Conservation (phyloP, 2,113 vertebrate species). For the Casuarius casuarius region DNA sequence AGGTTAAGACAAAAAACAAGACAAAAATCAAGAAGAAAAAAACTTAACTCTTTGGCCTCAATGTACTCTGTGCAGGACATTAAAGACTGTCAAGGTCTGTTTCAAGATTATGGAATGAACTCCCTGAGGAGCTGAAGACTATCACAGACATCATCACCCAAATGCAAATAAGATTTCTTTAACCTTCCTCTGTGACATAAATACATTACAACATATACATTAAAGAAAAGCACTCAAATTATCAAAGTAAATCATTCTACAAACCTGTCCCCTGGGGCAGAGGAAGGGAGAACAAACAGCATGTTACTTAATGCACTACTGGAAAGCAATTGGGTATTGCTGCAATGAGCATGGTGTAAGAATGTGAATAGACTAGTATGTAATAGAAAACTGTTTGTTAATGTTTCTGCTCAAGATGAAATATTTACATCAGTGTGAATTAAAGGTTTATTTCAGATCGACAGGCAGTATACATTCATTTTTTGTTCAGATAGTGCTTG, state of each 20-base stretch:
- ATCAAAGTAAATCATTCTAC: constrained; percentile 42
- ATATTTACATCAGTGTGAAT: background rate
- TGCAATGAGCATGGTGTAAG: background rate
- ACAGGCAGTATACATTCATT: background rate
- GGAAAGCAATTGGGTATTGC: constrained; percentile 12
- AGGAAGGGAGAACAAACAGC: constrained; percentile 49
- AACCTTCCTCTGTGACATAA: constrained; percentile 44
- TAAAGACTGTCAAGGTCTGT: background rate
- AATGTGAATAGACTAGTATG: background rate
- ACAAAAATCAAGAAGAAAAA: background rate
- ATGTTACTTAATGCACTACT: constrained; percentile 28
- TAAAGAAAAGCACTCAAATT: constrained; percentile 43
- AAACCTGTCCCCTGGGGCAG: constrained; percentile 36
- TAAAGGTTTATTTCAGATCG: background rate
- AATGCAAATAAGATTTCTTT: constrained; percentile 42
- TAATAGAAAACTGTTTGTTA: background rate
- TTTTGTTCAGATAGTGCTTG: background rate
- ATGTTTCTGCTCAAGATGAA: background rate
- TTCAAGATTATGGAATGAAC: constrained; percentile 20
- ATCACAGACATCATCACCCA: background rate
- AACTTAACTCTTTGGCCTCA: background rate
- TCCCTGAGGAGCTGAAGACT: constrained; percentile 32
- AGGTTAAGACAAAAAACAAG: background rate
- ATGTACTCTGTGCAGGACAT: background rate
- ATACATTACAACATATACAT: constrained; percentile 48